A percentile compares a stretch with the other conserved stretches of the same genome.
Conservation (phyloP, 2,113 vertebrate species). For the Helogale parvula region DNA sequence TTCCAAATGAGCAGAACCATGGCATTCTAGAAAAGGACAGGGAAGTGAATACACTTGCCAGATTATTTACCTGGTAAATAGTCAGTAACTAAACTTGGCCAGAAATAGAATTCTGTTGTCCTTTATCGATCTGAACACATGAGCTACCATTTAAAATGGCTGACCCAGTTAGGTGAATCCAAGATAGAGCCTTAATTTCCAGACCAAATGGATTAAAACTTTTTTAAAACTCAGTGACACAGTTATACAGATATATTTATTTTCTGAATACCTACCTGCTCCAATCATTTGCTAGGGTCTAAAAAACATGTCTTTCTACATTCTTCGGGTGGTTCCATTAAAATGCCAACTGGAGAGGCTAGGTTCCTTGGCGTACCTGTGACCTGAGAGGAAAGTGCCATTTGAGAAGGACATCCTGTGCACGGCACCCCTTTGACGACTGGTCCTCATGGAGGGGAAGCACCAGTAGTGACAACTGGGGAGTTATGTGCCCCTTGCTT, state of each 20-base stretch:
- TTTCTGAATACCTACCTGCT: not conserved
- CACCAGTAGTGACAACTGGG: not conserved
- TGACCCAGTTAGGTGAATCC: not conserved
- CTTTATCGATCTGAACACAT: not conserved
- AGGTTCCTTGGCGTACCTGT: not conserved
- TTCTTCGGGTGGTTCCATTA: not conserved
- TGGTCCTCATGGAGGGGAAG: accelerated
- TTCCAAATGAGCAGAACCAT: not conserved
- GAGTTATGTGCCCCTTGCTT: not conserved
- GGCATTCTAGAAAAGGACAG: not conserved
- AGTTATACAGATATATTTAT: not conserved
- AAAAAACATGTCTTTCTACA: not conserved
- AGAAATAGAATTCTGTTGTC: not conserved
- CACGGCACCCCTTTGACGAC: accelerated
- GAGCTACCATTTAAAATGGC: not conserved
- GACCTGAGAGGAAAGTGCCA: not conserved
- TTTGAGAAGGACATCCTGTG: not conserved
- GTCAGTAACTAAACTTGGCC: not conserved
- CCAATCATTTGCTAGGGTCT: not conserved
- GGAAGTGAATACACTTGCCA: not conserved
- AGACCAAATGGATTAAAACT: not conserved
- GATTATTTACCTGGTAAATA: not conserved
- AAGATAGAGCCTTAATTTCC: not conserved
- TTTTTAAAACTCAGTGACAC: not conserved
- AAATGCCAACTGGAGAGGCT: not conserved